These are phyloP conservation scores for Galagoides demidoff DNA, from an alignment of 2,797 vertebrate genomes.

Conservation along the genomic window DNA sequence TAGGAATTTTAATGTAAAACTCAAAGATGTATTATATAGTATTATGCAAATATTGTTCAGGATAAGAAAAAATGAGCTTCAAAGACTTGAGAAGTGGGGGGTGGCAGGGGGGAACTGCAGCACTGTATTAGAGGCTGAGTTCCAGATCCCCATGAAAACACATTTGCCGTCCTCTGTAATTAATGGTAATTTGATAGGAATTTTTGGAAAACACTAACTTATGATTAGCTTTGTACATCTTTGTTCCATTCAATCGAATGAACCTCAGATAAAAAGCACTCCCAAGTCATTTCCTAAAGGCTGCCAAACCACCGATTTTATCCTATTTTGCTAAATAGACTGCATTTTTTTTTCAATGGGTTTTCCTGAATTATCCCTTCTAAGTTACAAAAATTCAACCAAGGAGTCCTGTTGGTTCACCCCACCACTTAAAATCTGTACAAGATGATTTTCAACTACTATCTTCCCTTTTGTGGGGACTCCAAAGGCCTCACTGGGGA, in stretches of 20 bases:
- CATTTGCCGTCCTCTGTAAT: conserved; percentile 20
- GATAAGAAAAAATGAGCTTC: not conserved
- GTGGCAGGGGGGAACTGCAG: not conserved
- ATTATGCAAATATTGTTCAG: not conserved
- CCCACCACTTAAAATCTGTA: not conserved
- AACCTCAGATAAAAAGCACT: not conserved
- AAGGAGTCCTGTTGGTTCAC: not conserved
- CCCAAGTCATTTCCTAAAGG: not conserved
- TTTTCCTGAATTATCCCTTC: not conserved
- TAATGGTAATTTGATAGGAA: conserved; percentile 36
- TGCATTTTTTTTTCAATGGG: not conserved
- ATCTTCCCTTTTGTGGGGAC: not conserved
- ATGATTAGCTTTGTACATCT: not conserved
- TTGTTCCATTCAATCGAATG: conserved; percentile 11
- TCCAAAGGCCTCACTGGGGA: not conserved
- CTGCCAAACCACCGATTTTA: not conserved
- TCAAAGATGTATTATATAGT: not conserved
- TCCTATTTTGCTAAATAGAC: not conserved
- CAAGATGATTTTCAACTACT: conserved; percentile 2
- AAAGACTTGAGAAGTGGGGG: not conserved
- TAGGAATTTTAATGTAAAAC: conserved; percentile 12
- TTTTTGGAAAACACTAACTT: conserved; percentile 22
- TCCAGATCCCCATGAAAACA: not conserved
- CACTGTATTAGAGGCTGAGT: not conserved
- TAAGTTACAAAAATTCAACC: not conserved